A percentile compares a stretch with the other conserved stretches of the same genome.
These are phyloP conservation scores for Sanderia malayensis DNA, from an alignment of 30 jellyfish, hydroid and myxozoan genomes.

Conservation along the genomic window DNA sequence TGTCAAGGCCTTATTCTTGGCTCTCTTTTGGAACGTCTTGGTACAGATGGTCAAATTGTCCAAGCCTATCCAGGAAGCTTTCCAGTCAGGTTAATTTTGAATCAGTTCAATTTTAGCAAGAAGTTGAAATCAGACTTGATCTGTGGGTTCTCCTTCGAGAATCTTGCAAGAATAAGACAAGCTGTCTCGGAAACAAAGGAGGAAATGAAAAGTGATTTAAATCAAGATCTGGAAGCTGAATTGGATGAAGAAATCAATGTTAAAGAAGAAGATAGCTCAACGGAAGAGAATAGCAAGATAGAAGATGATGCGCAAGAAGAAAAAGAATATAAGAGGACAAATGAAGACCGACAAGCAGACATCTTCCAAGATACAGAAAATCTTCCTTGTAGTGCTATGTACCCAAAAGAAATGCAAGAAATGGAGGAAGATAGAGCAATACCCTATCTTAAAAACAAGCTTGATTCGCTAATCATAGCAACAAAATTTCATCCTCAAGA, in stretches of 20 bases:
- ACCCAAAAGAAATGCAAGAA: slow-evolving; percentile 31
- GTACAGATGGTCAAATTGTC: slow-evolving; percentile 57
- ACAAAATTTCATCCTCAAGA: slow-evolving; percentile 71
- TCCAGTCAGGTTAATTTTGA: slow-evolving; percentile 77
- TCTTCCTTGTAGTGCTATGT: slow-evolving; percentile 23
- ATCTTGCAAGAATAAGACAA: slow-evolving; percentile 34
- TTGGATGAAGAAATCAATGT: slow-evolving; percentile 10
- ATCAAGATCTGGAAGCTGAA: background rate
- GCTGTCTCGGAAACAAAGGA: background rate
- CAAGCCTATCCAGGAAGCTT: slow-evolving; percentile 69
- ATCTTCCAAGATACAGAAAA: background rate
- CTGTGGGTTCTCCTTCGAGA: slow-evolving; percentile 74
- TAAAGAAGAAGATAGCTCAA: background rate
- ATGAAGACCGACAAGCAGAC: background rate
- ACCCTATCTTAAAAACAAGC: slow-evolving; percentile 21
- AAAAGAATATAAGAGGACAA: slow-evolving; percentile 6
- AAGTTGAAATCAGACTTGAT: slow-evolving; percentile 17
- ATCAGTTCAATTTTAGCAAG: slow-evolving; percentile 60
- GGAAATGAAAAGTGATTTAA: background rate
- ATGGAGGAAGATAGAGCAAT: slow-evolving; percentile 44
- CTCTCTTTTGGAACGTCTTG: slow-evolving; percentile 86
- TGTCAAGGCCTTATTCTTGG: slow-evolving; percentile 85
- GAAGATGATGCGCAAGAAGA: background rate
- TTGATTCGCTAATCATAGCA: slow-evolving; percentile 74
- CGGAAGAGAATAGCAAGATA: background rate